Percentiles rank a stretch among this genome's conserved stretches.
These are phyloP conservation scores for Drosophila pachea DNA, from an alignment of 1,140 invertebrate species.

Conservation along the genomic window DNA sequence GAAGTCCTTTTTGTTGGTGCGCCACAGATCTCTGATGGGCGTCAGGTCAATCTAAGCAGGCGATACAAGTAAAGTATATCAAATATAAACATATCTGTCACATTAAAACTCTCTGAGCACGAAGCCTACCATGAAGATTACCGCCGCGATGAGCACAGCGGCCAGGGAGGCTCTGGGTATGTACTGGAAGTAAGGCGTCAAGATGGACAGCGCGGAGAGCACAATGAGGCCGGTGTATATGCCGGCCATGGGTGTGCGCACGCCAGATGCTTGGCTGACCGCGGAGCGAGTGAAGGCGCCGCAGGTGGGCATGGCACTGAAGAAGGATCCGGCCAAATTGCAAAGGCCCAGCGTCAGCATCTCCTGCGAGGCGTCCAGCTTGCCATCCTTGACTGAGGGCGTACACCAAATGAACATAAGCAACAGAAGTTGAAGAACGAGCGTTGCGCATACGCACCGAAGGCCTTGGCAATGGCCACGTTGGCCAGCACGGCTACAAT, in stretches of 20 bases:
- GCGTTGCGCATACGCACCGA: slow-evolving; percentile 82
- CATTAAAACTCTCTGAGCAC: background rate
- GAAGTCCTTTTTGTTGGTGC: slow-evolving; percentile 84
- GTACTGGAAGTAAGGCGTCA: slow-evolving; percentile 91
- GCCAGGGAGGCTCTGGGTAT: slow-evolving; percentile 89
- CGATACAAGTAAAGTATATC: background rate
- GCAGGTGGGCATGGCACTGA: slow-evolving; percentile 87
- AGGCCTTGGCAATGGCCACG: slow-evolving; percentile 93
- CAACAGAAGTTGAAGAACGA: background rate
- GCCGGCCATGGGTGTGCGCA: slow-evolving; percentile 86
- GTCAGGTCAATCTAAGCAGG: slow-evolving; percentile 83
- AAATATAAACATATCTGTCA: background rate
- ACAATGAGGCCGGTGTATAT: slow-evolving; percentile 82
- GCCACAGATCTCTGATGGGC: slow-evolving; percentile 86
- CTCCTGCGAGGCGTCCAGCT: slow-evolving; percentile 86
- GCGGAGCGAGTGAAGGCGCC: slow-evolving; percentile 89
- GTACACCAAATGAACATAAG: background rate
- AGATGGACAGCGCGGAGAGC: slow-evolving; percentile 84
- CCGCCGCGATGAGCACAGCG: slow-evolving; percentile 91
- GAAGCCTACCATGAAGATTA: slow-evolving; percentile 88
- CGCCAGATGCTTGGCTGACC: slow-evolving; percentile 87
- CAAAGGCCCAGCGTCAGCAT: slow-evolving; percentile 86
- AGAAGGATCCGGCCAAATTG: slow-evolving; percentile 87
- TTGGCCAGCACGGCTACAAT: slow-evolving; percentile 90
- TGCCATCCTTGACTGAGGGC: slow-evolving; percentile 79